These are phyloP conservation scores for Coleophora deauratella DNA, from an alignment of 2,888 invertebrate genomes.

Conservation along the genomic window DNA sequence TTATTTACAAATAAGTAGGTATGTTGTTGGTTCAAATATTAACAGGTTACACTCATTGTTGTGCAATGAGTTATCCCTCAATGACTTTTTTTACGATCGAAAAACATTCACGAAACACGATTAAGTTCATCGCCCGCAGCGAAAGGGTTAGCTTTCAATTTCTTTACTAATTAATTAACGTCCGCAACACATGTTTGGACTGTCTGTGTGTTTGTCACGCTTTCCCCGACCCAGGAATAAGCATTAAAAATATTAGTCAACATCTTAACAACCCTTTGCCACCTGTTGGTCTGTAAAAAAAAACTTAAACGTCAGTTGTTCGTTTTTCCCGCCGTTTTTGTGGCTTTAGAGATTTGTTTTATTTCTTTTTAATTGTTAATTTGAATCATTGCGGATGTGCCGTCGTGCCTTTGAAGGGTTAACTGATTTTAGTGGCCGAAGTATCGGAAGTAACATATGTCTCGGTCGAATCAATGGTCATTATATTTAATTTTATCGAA, in stretches of 20 bases:
- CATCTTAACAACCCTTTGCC: conserved; percentile 43
- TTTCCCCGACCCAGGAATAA: conserved; percentile 48
- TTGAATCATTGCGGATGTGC: conserved; percentile 37
- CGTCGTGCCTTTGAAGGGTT: conserved; percentile 43
- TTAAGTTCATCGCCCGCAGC: conserved; percentile 3
- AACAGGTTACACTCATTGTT: no score
- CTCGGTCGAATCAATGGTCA: conserved; percentile 45
- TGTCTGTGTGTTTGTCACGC: conserved; percentile 59
- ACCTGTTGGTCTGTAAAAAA: conserved; percentile 52
- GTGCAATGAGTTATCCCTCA: no score
- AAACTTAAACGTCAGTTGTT: conserved; percentile 56
- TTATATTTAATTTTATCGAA: conserved; percentile 60
- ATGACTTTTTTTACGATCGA: background rate
- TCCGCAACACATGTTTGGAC: conserved; percentile 64
- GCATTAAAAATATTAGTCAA: conserved; percentile 47
- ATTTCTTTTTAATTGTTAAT: conserved; percentile 72
- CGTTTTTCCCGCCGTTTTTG: conserved; percentile 44
- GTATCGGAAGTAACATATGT: conserved; percentile 70
- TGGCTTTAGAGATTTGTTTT: conserved; percentile 65
- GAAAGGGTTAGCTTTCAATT: conserved; percentile 65
- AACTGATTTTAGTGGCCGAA: conserved; percentile 53
- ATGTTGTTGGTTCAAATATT: no score
- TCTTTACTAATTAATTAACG: conserved; percentile 65
- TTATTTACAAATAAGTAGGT: no score
- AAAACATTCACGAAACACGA: background rate